Conservation (phyloP, 1,140 invertebrate species). For the Drosophila navojoa region DNA sequence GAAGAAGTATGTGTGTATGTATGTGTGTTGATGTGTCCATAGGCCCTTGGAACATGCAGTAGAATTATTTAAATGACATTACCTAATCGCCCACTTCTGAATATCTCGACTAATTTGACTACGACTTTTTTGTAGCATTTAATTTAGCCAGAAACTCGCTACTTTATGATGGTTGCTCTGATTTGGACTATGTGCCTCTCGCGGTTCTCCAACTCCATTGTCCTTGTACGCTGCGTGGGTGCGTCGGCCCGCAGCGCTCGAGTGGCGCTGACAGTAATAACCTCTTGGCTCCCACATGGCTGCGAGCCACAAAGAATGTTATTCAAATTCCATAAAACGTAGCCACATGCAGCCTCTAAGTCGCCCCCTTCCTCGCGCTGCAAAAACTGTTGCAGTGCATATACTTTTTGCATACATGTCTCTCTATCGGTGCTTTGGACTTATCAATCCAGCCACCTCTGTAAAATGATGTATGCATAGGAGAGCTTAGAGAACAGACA, state of each 20-base stretch:
- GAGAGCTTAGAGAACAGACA: not conserved
- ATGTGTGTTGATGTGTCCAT: no score
- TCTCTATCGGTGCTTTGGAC: no score
- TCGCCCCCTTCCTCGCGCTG: not conserved
- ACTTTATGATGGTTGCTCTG: not conserved
- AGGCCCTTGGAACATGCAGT: no score
- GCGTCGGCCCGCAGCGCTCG: slow-evolving; percentile 51
- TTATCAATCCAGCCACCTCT: slow-evolving; percentile 14
- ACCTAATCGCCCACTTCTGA: no score
- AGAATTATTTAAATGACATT: no score
- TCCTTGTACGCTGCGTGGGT: slow-evolving; percentile 47
- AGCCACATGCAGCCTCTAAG: slow-evolving; percentile 22
- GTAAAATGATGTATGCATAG: slow-evolving; percentile 58
- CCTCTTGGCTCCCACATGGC: slow-evolving; percentile 71
- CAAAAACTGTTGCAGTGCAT: not conserved
- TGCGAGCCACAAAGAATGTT: slow-evolving; percentile 39
- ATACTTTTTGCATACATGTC: not conserved
- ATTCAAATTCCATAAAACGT: slow-evolving; percentile 69
- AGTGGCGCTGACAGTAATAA: slow-evolving; percentile 77
- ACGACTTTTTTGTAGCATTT: no score
- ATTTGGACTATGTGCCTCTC: not conserved
- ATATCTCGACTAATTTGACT: no score
- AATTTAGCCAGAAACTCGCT: no score
- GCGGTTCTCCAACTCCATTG: not conserved
- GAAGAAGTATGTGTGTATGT: no score